A percentile compares a stretch with the other conserved stretches of the same genome.
Evolutionary conservation across 2,888 invertebrate species (phyloP).

Genomic region (Cosmopolites sordidus): DNA sequence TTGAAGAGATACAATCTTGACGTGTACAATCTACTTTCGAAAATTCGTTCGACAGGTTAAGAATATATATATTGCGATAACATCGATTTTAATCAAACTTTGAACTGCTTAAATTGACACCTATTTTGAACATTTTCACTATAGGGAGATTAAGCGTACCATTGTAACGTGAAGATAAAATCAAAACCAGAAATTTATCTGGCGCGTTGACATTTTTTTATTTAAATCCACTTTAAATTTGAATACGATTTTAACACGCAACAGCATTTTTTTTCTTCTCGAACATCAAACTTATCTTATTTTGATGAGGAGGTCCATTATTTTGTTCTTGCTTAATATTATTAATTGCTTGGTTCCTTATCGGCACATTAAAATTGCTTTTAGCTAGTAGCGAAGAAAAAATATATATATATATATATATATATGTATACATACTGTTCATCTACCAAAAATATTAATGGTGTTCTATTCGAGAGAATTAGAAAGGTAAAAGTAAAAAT

Average conservation of each 20-base stretch:
- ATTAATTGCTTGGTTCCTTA: constrained; percentile 2
- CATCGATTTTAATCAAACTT: constrained; percentile 20
- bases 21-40: constrained; percentile 1
- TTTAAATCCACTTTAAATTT: constrained; percentile 13
- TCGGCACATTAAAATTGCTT: too few relatives aligned
- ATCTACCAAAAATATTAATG: too few relatives aligned
- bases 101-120: constrained; percentile 23
- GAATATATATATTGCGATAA: constrained; percentile 14
- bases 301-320: constrained; percentile 5
- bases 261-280: constrained; percentile 1
- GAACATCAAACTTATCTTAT: constrained; percentile 4
- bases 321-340: constrained; percentile 1
- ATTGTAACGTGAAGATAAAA: constrained; percentile 11
- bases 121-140: constrained; percentile 22
- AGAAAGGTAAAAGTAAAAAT: too few relatives aligned
- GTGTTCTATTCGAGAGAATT: too few relatives aligned
- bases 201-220: constrained; percentile 15
- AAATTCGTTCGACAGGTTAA: constrained; percentile 1
- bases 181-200: constrained; percentile 8
- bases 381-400: too few relatives aligned
- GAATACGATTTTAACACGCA: constrained; percentile 7
- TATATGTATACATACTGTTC: too few relatives aligned
- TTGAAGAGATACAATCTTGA: constrained; percentile 1
- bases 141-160: constrained; percentile 13
- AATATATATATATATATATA: too few relatives aligned